Percentiles rank a stretch among this genome's conserved stretches.
These are phyloP conservation scores for Spialia ferax DNA, from an alignment of 2,888 invertebrate genomes.

Conservation along the genomic window DNA sequence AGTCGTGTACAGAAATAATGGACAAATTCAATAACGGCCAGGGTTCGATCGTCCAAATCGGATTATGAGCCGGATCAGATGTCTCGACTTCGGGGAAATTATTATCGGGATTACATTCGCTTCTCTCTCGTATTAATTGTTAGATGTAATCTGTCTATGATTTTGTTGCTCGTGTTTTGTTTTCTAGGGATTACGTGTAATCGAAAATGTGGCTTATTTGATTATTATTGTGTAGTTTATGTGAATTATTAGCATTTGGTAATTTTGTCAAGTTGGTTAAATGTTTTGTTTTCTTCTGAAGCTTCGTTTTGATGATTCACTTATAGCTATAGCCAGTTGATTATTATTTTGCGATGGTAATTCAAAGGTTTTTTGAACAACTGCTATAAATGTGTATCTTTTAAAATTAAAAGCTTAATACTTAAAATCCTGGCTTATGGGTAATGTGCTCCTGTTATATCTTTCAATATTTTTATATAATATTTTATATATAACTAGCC, in stretches of 20 bases:
- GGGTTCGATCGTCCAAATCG: slow-evolving; percentile 82
- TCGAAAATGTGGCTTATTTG: slow-evolving; percentile 15
- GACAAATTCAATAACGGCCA: slow-evolving; percentile 75
- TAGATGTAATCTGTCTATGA: slow-evolving; percentile 54
- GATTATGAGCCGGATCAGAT: slow-evolving; percentile 82
- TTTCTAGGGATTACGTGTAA: slow-evolving; percentile 13
- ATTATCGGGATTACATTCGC: slow-evolving; percentile 68
- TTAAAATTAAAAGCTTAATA: no score
- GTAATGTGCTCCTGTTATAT: no score
- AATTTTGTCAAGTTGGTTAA: neutral
- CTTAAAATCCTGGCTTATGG: no score
- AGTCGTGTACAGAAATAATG: slow-evolving; percentile 72
- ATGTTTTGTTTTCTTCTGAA: neutral
- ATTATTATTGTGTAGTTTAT: neutral
- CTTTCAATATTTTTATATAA: no score
- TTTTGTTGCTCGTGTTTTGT: slow-evolving; percentile 42
- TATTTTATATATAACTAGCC: no score
- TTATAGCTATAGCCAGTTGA: no score
- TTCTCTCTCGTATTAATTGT: slow-evolving; percentile 73
- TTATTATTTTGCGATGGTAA: no score
- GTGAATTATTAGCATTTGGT: neutral
- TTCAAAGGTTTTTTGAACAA: no score
- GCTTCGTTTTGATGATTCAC: neutral
- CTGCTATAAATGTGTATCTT: no score
- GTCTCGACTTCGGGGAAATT: slow-evolving; percentile 69